Percentiles rank a stretch among this genome's conserved stretches.
Conservation (phyloP, 2,113 vertebrate genomes). For the Myrmophylax atrothorax region DNA sequence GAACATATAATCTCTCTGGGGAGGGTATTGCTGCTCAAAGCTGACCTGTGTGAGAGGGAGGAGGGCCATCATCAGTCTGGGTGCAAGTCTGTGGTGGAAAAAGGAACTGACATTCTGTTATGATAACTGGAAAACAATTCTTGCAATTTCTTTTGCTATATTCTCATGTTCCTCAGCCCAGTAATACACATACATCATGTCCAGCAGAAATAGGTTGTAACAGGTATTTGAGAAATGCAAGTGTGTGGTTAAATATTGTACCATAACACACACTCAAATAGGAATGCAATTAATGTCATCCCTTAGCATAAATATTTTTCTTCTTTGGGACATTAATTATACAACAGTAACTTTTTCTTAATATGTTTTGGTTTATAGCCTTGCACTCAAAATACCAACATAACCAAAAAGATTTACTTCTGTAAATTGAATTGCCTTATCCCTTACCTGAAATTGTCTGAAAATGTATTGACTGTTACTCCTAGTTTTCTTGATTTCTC, state of each 20-base stretch:
- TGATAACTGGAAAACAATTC: not conserved
- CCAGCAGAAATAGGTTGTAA: not conserved
- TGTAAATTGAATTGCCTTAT: not conserved
- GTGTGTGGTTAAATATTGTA: conserved; percentile 3
- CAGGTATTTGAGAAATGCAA: not conserved
- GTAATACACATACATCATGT: not conserved
- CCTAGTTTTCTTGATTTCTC: not conserved
- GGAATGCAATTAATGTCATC: not conserved
- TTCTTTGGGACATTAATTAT: conserved; percentile 21
- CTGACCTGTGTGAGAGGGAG: not conserved
- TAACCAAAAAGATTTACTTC: not conserved
- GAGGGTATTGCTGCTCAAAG: not conserved
- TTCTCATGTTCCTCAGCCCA: not conserved
- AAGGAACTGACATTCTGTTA: not conserved
- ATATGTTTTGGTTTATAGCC: not conserved
- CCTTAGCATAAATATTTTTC: conserved; percentile 35
- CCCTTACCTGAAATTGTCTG: not conserved
- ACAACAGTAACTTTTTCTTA: not conserved
- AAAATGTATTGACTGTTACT: not conserved
- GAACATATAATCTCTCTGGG: not conserved
- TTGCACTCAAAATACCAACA: not conserved
- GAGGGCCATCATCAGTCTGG: not conserved
- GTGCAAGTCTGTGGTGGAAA: not conserved
- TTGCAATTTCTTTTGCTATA: not conserved
- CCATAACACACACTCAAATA: not conserved